phyloP scores from a whole-genome alignment of 1,140 invertebrate genomes.

The Lycorma delicatula region DNA sequence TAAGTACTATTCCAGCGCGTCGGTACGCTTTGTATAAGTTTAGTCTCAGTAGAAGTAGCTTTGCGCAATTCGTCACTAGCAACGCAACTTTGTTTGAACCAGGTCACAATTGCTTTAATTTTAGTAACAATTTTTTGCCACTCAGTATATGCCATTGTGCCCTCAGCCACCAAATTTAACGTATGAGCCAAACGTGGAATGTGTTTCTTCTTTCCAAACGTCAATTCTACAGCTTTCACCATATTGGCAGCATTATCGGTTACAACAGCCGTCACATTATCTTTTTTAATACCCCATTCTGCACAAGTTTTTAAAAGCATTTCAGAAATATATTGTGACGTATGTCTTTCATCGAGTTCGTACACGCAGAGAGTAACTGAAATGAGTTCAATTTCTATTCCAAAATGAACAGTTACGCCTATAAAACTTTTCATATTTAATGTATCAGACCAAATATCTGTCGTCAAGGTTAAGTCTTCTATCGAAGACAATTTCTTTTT shows the following conservation, averaged over 20 bases:
- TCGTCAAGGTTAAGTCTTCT: too few species aligned
- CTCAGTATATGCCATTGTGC: neutral
- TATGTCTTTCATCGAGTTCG: constrained; percentile 23
- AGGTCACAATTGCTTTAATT: constrained; percentile 20
- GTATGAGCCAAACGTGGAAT: constrained; percentile 39
- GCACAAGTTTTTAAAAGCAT: constrained; percentile 24
- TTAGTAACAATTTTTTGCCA: constrained; percentile 13
- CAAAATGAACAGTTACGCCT: too few species aligned
- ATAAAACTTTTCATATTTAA: too few species aligned
- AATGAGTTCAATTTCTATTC: too few species aligned
- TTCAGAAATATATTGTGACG: constrained; percentile 24
- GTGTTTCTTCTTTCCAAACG: constrained; percentile 34
- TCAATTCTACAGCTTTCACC: constrained; percentile 31
- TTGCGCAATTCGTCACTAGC: constrained; percentile 21
- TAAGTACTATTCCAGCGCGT: constrained; percentile 35
- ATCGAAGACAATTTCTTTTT: too few species aligned
- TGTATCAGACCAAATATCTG: too few species aligned
- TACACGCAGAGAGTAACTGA: too few species aligned
- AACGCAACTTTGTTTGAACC: constrained; percentile 20
- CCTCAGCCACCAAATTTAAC: constrained; percentile 28
- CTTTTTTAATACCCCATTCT: constrained; percentile 34
- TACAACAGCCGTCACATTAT: constrained; percentile 36
- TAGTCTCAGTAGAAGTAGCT: constrained; percentile 13
- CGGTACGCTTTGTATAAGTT: constrained; percentile 29
- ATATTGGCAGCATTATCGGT: constrained; percentile 39